Base-by-base conservation (phyloP, 2,888 invertebrate species). In the Drosophila barbarae region DNA sequence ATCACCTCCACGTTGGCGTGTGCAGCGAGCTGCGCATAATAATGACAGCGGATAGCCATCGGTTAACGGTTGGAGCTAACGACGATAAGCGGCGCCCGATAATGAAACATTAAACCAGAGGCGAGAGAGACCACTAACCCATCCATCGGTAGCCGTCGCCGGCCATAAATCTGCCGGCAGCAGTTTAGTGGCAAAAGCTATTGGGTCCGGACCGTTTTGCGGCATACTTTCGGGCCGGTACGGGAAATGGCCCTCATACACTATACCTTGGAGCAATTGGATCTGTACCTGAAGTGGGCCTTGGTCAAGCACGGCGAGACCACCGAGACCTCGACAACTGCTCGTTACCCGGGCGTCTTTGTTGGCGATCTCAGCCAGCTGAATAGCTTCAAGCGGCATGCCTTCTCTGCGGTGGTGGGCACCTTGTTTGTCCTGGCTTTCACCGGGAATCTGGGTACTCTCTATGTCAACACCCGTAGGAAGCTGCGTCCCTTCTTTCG, bases 401-500 rank as follows among this genome's bases (percentile, higher is more conserved):
- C 77, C 8, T 79, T 88, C 21, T 53, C 77, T 4, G 39, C 35
- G 0, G 50, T 77, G 21, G 71, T 88, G 5, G 34, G 53, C 1
- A 15, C 73, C 1, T 46, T 88, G 0, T 80, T 77, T 12, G 12
- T 76, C 0, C 47, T 81, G 35, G 81, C 87, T 13, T 4, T 86
- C 3, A 36, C 69, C 4, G 86, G 84, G n/a, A 88, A 89, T 52
- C 28, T 87, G 8, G 59, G 81, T 38, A 76, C 86, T 2, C 44
- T 88, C 9, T 81, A 71, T 55, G 88, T 86, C 47, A 86, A 87
- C 50, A 69, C 64, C 3, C 77, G 72, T 18, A 90, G 91, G 47
- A 90, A 91, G 58, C 86, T 90, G 52, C 87, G 91, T n/a, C 88
- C 89, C n/a, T 87, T 92, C 34, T 91, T 91, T 69, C 90, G 91